Conservation (phyloP, 1,140 invertebrate genomes). For the Cylas formicarius region DNA sequence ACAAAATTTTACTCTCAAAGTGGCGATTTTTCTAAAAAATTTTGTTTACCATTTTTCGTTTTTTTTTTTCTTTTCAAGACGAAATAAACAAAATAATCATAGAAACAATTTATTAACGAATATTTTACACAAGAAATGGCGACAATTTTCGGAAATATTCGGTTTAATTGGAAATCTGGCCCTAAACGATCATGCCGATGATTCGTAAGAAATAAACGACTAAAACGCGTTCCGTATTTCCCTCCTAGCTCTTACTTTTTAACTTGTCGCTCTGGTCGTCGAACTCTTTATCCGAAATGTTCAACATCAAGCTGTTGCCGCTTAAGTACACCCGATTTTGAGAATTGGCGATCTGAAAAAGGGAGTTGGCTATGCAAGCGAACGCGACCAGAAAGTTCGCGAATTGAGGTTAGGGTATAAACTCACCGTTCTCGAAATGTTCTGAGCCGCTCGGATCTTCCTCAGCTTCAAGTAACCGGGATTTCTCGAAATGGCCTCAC, state of each 20-base stretch:
- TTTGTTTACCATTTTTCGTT: conserved; percentile 3
- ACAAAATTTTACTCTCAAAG: no score
- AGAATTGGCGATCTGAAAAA: conserved; percentile 76
- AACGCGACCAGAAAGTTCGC: not conserved
- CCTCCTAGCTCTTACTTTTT: conserved; percentile 70
- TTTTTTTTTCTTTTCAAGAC: no score
- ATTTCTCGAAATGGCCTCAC: conserved; percentile 88
- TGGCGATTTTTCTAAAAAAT: no score
- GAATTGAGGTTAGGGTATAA: not conserved
- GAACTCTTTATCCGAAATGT: conserved; percentile 90
- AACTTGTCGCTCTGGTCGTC: conserved; percentile 80
- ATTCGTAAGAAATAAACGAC: no score
- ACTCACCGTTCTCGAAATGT: conserved; percentile 90
- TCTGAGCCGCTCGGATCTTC: conserved; percentile 95
- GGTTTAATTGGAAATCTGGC: no score
- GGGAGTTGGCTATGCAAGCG: no score
- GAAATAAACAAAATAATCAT: not conserved
- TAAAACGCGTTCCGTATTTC: no score
- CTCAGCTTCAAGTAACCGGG: conserved; percentile 96
- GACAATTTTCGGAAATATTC: no score
- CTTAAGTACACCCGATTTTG: conserved; percentile 94
- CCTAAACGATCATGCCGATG: no score
- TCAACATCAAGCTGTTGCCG: conserved; percentile 91
- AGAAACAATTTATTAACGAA: no score
- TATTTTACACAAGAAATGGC: no score